Percentiles rank a stretch among this genome's conserved stretches.
Evolutionary conservation across 2,888 invertebrate genomes (phyloP).

Genomic region (Netelia fuscicornis): DNA sequence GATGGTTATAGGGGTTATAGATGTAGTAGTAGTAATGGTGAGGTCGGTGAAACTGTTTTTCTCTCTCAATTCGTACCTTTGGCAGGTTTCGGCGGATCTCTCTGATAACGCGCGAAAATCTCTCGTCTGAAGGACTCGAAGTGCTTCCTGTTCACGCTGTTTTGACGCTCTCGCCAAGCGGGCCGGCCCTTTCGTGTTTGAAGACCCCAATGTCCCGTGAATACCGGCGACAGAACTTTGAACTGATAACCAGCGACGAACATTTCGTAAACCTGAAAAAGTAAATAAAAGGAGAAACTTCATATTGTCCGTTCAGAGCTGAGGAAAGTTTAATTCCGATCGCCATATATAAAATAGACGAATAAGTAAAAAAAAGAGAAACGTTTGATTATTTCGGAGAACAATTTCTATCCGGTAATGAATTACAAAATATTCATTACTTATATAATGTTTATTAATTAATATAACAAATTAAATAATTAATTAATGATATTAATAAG

Average conservation of each 20-base stretch:
- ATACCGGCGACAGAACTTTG: conserved; percentile 94
- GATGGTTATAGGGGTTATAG: conserved; percentile 18
- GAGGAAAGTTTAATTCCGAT: not conserved
- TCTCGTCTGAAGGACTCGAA: conserved; percentile 94
- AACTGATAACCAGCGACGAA: conserved; percentile 95
- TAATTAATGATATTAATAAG: too few species aligned
- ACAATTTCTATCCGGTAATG: too few species aligned
- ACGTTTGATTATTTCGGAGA: not conserved
- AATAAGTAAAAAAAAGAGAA: not conserved
- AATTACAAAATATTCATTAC: too few species aligned
- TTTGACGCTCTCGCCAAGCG: conserved; percentile 94
- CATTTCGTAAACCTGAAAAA: conserved; percentile 95
- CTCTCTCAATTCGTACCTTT: conserved; percentile 69
- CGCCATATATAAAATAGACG: not conserved
- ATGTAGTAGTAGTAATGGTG: conserved; percentile 14
- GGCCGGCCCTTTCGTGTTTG: conserved; percentile 92
- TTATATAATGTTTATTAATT: too few species aligned
- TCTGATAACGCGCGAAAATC: conserved; percentile 91
- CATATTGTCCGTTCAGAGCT: not conserved
- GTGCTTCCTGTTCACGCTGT: conserved; percentile 92
- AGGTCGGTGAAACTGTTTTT: not conserved
- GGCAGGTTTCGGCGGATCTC: conserved; percentile 88
- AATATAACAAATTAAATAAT: too few species aligned
- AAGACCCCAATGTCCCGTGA: conserved; percentile 96
- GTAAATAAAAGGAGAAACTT: conserved; percentile 29